Base-by-base conservation (phyloP, 2,113 vertebrate species). In the Eubucco bourcierii region DNA sequence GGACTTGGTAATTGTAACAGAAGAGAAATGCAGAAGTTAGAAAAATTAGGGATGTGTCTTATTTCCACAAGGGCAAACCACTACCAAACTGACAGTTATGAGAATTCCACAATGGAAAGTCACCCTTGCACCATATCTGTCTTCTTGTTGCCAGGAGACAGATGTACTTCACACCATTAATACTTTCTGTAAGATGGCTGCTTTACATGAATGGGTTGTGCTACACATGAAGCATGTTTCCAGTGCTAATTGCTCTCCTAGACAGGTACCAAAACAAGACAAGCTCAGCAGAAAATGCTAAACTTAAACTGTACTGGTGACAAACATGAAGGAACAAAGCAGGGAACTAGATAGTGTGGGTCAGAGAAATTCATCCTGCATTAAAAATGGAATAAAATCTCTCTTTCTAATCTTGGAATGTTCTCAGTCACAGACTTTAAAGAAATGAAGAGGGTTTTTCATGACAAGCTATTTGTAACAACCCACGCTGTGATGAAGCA, bases 391-490 rank as follows among this genome's bases (percentile, higher is more conserved):
- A 60, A 81, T 84, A 53, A 41, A 7, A 9, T 47, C 14, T 47
- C 24, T 39, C 58, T 68, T 88, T 68, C 33, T 92, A 55, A 61
- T 65, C 31, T 59, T 75, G 79, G 39, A 72, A 73, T n/a, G 23
- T 46, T 79, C 65, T 79, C 37, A 53, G 14, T 67, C 46, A 66
- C 24, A 60, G 28, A 21, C 20, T 77, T 66, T 20, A 65, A 79
- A 93, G 77, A 68, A 88, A 46, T 25, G 14, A 65, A 67, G 41
- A 66, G 46, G 23, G 37, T 71, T 90, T 93, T 93, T 78, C 59
- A 53, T 0, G 0, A 46, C 65, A 84, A 1, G 3, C 27, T 44
- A 68, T 67, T 88, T 94, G 31, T 83, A 44, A 53, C 52, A 83
- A 58, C 65, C 21, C 73, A 80, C 2, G 1, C 15, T 78, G 33